Base-by-base conservation (phyloP, 2,888 invertebrate species). In the Plagiodera versicolora region DNA sequence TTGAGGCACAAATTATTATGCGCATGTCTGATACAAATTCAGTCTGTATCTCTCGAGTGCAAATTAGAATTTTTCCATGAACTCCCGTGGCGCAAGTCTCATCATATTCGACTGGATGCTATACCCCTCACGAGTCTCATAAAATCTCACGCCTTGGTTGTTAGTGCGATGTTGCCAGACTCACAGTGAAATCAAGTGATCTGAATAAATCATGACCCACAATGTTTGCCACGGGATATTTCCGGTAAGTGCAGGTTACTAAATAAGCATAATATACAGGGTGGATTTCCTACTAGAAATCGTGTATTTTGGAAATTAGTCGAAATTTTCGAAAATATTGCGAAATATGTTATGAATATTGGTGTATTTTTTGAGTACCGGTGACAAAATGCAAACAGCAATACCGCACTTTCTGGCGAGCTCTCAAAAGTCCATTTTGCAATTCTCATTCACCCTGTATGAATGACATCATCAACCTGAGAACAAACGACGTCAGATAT, bases 51-150 rank as follows among this genome's bases (percentile, higher is more conserved):
- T 11, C 39, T 19, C 32, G n/a, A 39, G 11, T 9, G 39, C 52
- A 35, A 18, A 35, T 14, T 32, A 19, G 19, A 32, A 52, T 17
- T 20, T 14, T 52, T 39, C 35, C 52, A n/a, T 16, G 52, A 52
- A 52, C 19, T 52, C 52, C 52, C 52, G 18, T 35, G 18, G 19
- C 17, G 35, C 39, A 39, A 14, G n/a, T 51, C 50, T 51, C 50
- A 51, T 51, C 50, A 51, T 18, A 51, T 51, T 32, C 50, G 50
- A 35, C 50, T 30, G 32, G 50, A 30, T 51, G 50, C 50, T 51
- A 32, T 17, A 51, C 30, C 50, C 39, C 50, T 51, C 50, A 51
- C 18, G 52, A 24, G 50, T 51, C 50, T 19, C 32, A 24, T 49
- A 49, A 51, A 51, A 51, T 30, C 19, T 51, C n/a, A 19, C 48